Percentiles rank a stretch among this genome's conserved stretches.
These are phyloP conservation scores for Megaleporinus macrocephalus DNA, from an alignment of 2,113 vertebrate species.

Conservation along the genomic window DNA sequence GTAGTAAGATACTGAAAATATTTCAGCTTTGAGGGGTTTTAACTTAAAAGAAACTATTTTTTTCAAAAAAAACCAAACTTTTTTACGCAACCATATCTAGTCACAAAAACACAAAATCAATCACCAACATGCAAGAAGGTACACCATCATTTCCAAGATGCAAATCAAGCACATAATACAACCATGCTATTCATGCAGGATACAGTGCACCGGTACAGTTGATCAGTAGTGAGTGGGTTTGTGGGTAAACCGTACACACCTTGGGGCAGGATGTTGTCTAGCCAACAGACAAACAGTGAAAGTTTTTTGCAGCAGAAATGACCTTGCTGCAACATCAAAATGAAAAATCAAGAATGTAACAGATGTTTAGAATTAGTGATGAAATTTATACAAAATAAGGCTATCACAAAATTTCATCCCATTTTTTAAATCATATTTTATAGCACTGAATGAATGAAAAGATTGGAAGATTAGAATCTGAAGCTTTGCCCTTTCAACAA, in stretches of 20 bases:
- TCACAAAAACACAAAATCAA: not conserved
- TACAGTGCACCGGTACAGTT: constrained; percentile 29
- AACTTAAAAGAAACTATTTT: too few species aligned
- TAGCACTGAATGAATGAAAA: too few species aligned
- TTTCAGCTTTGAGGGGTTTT: not conserved
- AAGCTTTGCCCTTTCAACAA: too few species aligned
- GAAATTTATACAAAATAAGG: too few species aligned
- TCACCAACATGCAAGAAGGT: not conserved
- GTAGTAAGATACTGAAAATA: too few species aligned
- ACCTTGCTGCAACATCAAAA: not conserved
- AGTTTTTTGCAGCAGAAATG: not conserved
- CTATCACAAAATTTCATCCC: too few species aligned
- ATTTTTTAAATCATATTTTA: too few species aligned
- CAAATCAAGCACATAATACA: constrained; percentile 5
- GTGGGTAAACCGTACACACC: constrained; percentile 48
- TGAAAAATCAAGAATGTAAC: not conserved
- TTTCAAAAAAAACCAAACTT: too few species aligned
- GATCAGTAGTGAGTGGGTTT: constrained; percentile 40
- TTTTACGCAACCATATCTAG: not conserved
- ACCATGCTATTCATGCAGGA: constrained; percentile 11
- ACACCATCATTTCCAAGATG: not conserved
- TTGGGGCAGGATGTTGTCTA: constrained; percentile 36
- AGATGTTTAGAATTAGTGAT: not conserved
- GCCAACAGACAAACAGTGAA: constrained; percentile 20
- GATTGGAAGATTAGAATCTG: too few species aligned